These are phyloP conservation scores for Anoplolepis gracilipes DNA, from an alignment of 1,140 invertebrate species.

Conservation along the genomic window DNA sequence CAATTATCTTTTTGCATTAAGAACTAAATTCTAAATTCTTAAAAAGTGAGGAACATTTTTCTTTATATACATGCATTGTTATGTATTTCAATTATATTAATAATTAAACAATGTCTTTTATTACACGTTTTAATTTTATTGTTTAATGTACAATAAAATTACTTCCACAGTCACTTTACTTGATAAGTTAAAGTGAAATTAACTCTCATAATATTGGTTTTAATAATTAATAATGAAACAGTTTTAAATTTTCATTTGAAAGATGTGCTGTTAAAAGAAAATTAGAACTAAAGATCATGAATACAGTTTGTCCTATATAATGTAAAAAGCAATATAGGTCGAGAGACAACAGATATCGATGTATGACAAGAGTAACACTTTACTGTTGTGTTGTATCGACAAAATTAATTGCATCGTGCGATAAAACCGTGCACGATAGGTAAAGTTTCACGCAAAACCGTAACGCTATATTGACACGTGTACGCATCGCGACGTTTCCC, in stretches of 20 bases:
- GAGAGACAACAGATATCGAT: conserved; percentile 47
- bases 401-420: conserved; percentile 67
- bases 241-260: neutral
- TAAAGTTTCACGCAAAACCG: conserved; percentile 65
- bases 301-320: neutral
- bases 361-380: conserved; percentile 55
- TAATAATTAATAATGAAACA: neutral
- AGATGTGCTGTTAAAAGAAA: neutral
- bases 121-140: neutral
- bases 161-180: neutral
- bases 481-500: conserved; percentile 43
- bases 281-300: conserved; percentile 21
- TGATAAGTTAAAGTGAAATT: no score
- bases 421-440: conserved; percentile 56
- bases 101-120: neutral
- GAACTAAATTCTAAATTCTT: neutral
- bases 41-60: neutral
- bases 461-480: conserved; percentile 64
- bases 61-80: neutral
- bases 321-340: conserved; percentile 23
- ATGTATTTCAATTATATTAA: neutral
- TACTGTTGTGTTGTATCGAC: conserved; percentile 54
- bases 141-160: neutral
- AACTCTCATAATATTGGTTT: neutral
- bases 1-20: neutral